Evolutionary conservation across 2,113 vertebrate genomes (phyloP).

Genomic region (Labeo catla): DNA sequence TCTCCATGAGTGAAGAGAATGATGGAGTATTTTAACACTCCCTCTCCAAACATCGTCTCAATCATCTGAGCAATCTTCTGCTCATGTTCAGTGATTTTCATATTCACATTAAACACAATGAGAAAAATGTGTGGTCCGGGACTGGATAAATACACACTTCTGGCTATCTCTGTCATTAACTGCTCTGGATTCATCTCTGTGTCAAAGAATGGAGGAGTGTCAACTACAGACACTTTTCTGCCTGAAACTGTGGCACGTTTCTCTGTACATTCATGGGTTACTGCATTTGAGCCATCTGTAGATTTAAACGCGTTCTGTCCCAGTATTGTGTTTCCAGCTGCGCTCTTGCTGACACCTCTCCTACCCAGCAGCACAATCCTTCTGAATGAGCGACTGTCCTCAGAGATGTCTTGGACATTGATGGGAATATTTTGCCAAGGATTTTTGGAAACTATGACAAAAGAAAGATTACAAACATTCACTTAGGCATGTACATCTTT

Average conservation of each 20-base stretch:
- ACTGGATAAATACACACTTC: too few relatives aligned
- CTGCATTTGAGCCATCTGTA: not conserved
- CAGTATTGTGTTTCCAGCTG: conserved; percentile 55
- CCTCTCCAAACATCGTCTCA: conserved; percentile 29
- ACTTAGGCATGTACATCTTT: not conserved
- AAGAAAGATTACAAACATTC: not conserved
- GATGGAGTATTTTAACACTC: conserved; percentile 11
- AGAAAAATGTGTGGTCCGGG: conserved; percentile 55
- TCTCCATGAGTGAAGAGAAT: too few relatives aligned
- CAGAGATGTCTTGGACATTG: not conserved
- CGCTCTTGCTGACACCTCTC: conserved; percentile 48
- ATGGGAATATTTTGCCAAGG: not conserved
- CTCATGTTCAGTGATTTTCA: conserved; percentile 43
- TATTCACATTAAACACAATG: conserved; percentile 10
- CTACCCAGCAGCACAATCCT: conserved; percentile 51
- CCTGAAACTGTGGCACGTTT: not conserved
- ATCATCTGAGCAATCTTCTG: not conserved
- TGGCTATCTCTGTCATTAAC: not conserved
- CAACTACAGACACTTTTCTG: conserved; percentile 16
- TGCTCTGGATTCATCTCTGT: not conserved
- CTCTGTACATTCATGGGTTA: conserved; percentile 14
- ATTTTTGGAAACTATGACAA: not conserved
- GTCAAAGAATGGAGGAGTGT: conserved; percentile 52
- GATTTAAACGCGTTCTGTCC: conserved; percentile 9
- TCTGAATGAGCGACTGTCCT: not conserved